A percentile compares a stretch with the other conserved stretches of the same genome.
Conservation (phyloP, 2,113 vertebrate species). For the Alexandromys fortis region DNA sequence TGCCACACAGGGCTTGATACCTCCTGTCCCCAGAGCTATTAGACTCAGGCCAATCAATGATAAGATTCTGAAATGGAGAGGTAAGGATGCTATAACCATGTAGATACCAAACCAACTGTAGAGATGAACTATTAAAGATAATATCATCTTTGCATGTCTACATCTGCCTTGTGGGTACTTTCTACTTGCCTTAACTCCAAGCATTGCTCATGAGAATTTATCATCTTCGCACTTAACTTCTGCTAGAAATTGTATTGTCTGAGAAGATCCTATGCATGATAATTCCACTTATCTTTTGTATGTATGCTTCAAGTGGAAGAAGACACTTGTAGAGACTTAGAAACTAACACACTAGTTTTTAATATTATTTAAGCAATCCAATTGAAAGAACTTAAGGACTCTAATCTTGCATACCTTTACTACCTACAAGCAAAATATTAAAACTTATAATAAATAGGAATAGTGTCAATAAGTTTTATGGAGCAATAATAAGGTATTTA, state of each 20-base stretch:
- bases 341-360: conserved; percentile 32
- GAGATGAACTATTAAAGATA: not conserved
- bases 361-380: not conserved
- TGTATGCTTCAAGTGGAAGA: not conserved
- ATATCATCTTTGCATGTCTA: conserved; percentile 6
- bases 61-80: conserved; percentile 85
- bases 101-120: conserved; percentile 11
- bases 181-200: not conserved
- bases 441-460: conserved; percentile 38
- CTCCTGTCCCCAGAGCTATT: conserved; percentile 97
- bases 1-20: conserved; percentile 98
- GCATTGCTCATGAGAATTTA: not conserved
- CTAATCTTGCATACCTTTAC: not conserved
- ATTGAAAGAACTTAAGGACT: not conserved
- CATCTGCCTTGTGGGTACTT: not conserved
- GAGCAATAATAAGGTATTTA: not conserved
- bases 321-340: not conserved
- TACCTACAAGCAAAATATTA: conserved; percentile 36
- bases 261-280: not conserved
- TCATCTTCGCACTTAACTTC: not conserved
- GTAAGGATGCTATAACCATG: conserved; percentile 6
- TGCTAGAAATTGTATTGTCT: not conserved
- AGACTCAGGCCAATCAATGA: conserved; percentile 93
- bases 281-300: not conserved
- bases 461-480: not conserved